These are phyloP conservation scores for Rhagoletis zephyria DNA, from an alignment of 1,140 invertebrate species.

Conservation along the genomic window DNA sequence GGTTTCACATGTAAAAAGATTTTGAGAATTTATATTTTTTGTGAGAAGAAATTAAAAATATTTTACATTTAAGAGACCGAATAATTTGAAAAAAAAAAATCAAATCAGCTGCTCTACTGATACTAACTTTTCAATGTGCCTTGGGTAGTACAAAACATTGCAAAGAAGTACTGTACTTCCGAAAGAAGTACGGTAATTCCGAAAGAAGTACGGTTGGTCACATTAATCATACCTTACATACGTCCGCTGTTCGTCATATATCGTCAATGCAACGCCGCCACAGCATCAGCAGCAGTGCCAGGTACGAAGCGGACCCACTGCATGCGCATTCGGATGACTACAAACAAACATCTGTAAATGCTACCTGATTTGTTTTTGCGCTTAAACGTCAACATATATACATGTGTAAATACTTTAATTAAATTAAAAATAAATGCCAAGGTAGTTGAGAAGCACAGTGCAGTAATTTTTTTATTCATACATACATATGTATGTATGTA, in stretches of 20 bases:
- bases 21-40: too few relatives aligned
- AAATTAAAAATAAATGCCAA: conserved; percentile 42
- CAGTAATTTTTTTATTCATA: neutral
- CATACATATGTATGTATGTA: too few relatives aligned
- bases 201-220: too few relatives aligned
- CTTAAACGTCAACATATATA: neutral
- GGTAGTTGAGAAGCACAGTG: neutral
- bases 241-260: neutral
- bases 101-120: too few relatives aligned
- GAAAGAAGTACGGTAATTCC: too few relatives aligned
- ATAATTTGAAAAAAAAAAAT: too few relatives aligned
- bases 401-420: neutral
- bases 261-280: neutral
- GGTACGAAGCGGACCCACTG: neutral
- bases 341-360: neutral
- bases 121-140: too few relatives aligned
- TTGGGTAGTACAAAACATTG: too few relatives aligned
- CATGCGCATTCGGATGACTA: neutral
- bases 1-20: too few relatives aligned
- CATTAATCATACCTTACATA: neutral
- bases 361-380: neutral
- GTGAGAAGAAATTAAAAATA: too few relatives aligned
- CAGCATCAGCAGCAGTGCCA: conserved; percentile 11
- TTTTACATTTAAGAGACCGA: too few relatives aligned
- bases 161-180: too few relatives aligned